A percentile compares a stretch with the other conserved stretches of the same genome.
phyloP scores from a whole-genome alignment of 2,888 invertebrate genomes.

The Heliconius erato region DNA sequence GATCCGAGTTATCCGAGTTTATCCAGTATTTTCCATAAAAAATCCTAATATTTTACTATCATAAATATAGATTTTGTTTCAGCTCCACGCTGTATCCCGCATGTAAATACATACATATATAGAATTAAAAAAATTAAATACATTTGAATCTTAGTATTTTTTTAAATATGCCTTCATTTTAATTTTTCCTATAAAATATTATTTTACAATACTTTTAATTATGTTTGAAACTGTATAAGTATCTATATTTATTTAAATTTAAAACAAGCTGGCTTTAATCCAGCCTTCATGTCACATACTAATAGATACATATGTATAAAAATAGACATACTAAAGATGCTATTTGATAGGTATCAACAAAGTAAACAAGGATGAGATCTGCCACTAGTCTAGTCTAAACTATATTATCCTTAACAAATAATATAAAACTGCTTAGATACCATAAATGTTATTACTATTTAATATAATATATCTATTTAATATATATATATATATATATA shows the following conservation, averaged over 20 bases:
- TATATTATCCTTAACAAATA: neutral
- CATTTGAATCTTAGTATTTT: no score
- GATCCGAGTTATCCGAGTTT: no score
- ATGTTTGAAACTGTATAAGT: no score
- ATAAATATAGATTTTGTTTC: no score
- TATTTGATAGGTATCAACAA: neutral
- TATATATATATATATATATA: no score
- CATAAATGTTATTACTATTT: neutral
- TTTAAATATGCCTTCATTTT: no score
- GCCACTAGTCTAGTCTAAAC: neutral
- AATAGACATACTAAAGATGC: neutral
- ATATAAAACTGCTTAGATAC: neutral
- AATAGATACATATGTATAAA: neutral
- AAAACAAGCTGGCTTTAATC: neutral
- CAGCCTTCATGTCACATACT: conserved; percentile 9
- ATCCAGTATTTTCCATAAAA: no score
- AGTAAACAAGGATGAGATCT: neutral
- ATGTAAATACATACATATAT: no score
- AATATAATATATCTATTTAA: no score
- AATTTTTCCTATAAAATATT: neutral
- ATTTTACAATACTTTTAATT: neutral
- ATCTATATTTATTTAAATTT: neutral
- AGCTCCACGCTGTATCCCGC: no score
- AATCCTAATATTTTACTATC: no score
- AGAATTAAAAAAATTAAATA: no score